A percentile compares a stretch with the other conserved stretches of the same genome.
Conservation (phyloP, 2,113 vertebrate species). For the Cisticola juncidis region DNA sequence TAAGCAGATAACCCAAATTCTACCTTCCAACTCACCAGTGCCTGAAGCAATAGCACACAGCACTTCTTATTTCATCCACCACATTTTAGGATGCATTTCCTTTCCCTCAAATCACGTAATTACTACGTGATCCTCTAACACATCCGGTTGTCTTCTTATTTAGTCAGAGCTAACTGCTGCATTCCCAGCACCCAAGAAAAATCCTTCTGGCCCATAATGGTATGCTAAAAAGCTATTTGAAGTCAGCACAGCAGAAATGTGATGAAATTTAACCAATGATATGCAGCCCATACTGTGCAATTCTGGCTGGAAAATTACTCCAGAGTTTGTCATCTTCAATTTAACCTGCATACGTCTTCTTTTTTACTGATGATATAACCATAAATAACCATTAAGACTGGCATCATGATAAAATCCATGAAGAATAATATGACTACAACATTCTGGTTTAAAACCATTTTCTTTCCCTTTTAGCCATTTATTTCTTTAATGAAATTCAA, state of each 20-base stretch:
- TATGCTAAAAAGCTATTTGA: background rate
- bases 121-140: background rate
- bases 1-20: background rate
- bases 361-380: background rate
- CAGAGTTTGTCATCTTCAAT: background rate
- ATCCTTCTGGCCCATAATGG: background rate
- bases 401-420: background rate
- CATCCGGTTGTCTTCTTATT: background rate
- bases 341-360: background rate
- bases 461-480: background rate
- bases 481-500: background rate
- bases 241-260: background rate
- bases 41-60: background rate
- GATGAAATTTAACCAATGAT: background rate
- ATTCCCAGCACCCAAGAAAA: background rate
- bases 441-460: background rate
- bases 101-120: background rate
- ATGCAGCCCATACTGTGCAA: background rate
- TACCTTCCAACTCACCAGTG: background rate
- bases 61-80: background rate
- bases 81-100: constrained; percentile 19
- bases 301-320: background rate
- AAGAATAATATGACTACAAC: background rate
- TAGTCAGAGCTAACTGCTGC: background rate
- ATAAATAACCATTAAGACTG: background rate